These are phyloP conservation scores for Pygoscelis antarcticus DNA, from an alignment of 2,113 vertebrate genomes.

Conservation along the genomic window DNA sequence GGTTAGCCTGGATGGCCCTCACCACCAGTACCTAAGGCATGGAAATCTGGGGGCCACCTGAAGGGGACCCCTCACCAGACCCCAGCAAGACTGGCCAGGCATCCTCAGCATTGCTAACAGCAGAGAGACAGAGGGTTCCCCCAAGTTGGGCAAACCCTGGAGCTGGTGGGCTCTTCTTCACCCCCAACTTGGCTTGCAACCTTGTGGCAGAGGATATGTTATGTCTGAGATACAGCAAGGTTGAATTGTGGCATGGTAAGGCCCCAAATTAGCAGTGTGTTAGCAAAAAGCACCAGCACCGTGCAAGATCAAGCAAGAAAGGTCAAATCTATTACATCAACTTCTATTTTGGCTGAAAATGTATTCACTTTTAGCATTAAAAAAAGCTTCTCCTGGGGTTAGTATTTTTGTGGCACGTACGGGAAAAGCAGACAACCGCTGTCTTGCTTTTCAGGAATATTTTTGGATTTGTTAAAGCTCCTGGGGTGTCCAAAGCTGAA, in stretches of 20 bases:
- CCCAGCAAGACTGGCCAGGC: neutral
- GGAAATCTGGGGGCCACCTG: neutral
- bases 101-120: neutral
- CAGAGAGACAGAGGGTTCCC: neutral
- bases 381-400: neutral
- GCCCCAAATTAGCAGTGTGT: neutral
- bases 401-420: neutral
- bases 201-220: neutral
- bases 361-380: neutral
- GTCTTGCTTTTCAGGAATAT: conserved; percentile 30
- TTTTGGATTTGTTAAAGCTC: conserved; percentile 15
- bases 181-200: neutral
- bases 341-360: neutral
- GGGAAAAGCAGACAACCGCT: neutral
- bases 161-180: neutral
- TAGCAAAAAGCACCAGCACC: neutral
- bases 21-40: neutral
- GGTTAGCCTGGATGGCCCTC: neutral
- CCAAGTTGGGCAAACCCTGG: neutral
- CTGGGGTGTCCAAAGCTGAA: neutral
- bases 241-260: neutral
- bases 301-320: neutral
- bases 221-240: neutral
- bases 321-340: conserved; percentile 9
- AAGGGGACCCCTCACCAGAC: neutral